Conservation (phyloP, 2,797 vertebrate species). For the Eulemur coronatus region DNA sequence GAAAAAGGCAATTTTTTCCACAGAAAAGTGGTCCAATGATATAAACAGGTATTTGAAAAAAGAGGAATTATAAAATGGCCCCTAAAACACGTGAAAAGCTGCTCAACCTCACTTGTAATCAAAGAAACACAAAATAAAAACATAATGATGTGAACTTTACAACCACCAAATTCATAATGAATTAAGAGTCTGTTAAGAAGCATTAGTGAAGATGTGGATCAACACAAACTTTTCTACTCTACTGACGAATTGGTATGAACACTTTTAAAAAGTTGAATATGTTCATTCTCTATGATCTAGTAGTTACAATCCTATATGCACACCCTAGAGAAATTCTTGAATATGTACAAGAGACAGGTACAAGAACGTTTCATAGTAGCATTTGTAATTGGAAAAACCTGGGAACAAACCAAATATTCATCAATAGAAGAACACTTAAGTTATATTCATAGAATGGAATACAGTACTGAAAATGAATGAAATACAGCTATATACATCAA, state of each 20-base stretch:
- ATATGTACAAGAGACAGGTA: neutral
- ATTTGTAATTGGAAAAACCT: neutral
- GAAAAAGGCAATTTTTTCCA: neutral
- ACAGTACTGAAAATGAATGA: conserved; percentile 24
- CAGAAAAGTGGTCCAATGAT: neutral
- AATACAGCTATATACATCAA: neutral
- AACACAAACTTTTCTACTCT: neutral
- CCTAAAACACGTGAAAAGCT: neutral
- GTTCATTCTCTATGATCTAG: neutral
- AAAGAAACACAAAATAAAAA: conserved; percentile 45
- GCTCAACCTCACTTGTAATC: neutral
- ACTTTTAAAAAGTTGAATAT: neutral
- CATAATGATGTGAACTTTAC: neutral
- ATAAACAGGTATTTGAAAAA: neutral
- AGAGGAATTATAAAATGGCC: neutral
- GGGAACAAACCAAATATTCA: neutral
- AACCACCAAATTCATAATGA: neutral
- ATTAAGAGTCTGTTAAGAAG: conserved; percentile 9
- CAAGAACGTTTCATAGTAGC: neutral
- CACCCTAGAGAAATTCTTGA: neutral
- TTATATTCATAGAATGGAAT: neutral
- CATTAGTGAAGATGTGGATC: neutral
- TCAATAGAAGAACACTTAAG: neutral
- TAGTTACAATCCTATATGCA: neutral
- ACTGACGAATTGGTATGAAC: neutral